Conservation (phyloP, 2,888 invertebrate species). For the Drosophila stalkeri region DNA sequence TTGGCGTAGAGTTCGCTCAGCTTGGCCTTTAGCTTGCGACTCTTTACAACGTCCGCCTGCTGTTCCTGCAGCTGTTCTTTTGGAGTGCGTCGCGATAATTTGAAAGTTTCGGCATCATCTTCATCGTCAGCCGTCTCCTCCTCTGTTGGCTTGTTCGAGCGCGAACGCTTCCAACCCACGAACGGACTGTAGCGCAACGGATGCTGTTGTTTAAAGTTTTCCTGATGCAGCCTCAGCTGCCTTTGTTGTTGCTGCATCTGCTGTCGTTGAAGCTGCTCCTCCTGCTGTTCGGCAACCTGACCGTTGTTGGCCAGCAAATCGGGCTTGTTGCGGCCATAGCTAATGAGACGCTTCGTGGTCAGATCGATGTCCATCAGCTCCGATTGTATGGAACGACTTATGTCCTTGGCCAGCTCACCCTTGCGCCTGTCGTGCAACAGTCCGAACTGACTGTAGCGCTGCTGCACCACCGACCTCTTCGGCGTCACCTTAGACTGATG, state of each 20-base stretch:
- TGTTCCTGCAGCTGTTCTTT: neutral
- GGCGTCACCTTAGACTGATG: neutral
- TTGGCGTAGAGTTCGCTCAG: constrained; percentile 13
- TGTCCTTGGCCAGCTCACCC: constrained; percentile 36
- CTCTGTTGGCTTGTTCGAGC: neutral
- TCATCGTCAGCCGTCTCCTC: neutral
- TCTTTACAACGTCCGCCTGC: neutral
- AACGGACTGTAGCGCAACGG: neutral
- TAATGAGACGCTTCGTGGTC: constrained; percentile 46
- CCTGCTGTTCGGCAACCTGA: neutral
- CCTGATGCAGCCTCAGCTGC: neutral
- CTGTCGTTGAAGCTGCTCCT: neutral
- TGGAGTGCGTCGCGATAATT: too few species aligned
- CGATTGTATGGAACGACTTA: constrained; percentile 59
- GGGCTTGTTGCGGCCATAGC: constrained; percentile 8
- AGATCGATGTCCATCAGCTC: constrained; percentile 60
- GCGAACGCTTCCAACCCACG: neutral
- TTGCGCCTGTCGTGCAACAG: neutral
- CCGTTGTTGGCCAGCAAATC: neutral
- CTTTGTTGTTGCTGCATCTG: neutral
- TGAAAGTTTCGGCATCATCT: too few species aligned
- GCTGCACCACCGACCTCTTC: constrained; percentile 22
- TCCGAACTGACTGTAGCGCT: constrained; percentile 34
- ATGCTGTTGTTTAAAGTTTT: neutral
- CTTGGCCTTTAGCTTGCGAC: constrained; percentile 12